These are phyloP conservation scores for Polymixis flavicincta DNA, from an alignment of 2,888 invertebrate genomes.

Conservation along the genomic window DNA sequence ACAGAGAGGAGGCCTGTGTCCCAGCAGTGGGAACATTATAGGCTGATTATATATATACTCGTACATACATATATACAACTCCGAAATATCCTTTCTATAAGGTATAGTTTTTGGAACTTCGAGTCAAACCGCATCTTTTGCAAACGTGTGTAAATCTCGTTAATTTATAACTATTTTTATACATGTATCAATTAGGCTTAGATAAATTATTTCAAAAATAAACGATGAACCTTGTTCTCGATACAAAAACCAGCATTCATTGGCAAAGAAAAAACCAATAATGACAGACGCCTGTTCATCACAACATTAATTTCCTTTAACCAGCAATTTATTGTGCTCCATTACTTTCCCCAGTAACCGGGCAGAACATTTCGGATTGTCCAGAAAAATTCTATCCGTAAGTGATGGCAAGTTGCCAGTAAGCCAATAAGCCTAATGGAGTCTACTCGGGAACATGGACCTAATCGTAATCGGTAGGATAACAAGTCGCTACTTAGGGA, in stretches of 20 bases:
- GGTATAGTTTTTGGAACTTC: not conserved
- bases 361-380: constrained; percentile 26
- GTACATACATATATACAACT: too few relatives aligned
- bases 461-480: constrained; percentile 57
- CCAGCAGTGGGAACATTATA: too few relatives aligned
- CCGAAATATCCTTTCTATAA: not conserved
- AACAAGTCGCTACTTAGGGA: constrained; percentile 46
- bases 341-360: constrained; percentile 18
- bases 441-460: constrained; percentile 41
- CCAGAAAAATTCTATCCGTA: constrained; percentile 47
- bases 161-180: not conserved
- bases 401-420: constrained; percentile 62
- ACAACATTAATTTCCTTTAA: constrained; percentile 6
- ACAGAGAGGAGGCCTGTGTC: too few relatives aligned
- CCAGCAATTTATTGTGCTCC: constrained; percentile 1
- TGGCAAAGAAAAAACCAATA: constrained; percentile 12
- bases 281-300: not conserved
- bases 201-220: not conserved
- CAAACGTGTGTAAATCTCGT: not conserved
- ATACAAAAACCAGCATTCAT: not conserved
- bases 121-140: not conserved
- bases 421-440: constrained; percentile 59
- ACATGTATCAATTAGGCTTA: not conserved
- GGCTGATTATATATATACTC: too few relatives aligned
- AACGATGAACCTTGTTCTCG: too few relatives aligned